Base-by-base conservation (phyloP, 2,888 invertebrate species). In the Aquatica leii region DNA sequence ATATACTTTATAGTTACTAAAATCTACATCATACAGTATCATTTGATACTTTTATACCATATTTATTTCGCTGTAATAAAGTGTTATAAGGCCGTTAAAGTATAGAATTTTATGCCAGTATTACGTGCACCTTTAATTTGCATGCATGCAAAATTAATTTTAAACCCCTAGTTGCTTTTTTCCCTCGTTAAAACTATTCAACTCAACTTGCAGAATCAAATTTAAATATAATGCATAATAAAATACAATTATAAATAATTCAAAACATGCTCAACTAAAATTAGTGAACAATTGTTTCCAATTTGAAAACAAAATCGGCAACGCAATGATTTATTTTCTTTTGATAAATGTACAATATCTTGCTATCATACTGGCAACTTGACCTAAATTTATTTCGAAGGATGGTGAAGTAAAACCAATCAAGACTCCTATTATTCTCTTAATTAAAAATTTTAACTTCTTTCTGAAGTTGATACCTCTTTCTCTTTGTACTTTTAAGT, bases 381-480 rank as follows among this genome's bases (percentile, higher is more conserved):
- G 64, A 64, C 64, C 64, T 60, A 56, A 60, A 64, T 64, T 59
- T 64, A 60, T 57, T 56, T 56, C 24, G 50, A 64, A 59, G 41
- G 49, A 64, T 51, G 55, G 60, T 65, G 50, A 49, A 54, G 65
- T 49, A 61, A 65, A 65, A 65, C 65, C 65, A 65, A 65, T 65
- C 65, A 65, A 56, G 61, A 53, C 58, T 65, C 59, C 60, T 65
- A 65, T 65, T 65, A 65, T 66, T 66, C 63, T 66, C 63, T 68
- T 68, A 68, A 68, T 68, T 68, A 68, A 68, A 68, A 68, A 66
- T 62, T 65, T 66, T 66, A 68, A 62, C 64, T 68, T 65, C 59
- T 55, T 60, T 65, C 59, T 62, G 62, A 66, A 65, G 60, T 53
- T 68, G 63, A 65, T 68, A 68, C 68, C 63, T 66, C 56, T 55